Percentiles rank a stretch among this genome's conserved stretches.
These are phyloP conservation scores for Spea bombifrons DNA, from an alignment of 2,113 vertebrate genomes.

Conservation along the genomic window DNA sequence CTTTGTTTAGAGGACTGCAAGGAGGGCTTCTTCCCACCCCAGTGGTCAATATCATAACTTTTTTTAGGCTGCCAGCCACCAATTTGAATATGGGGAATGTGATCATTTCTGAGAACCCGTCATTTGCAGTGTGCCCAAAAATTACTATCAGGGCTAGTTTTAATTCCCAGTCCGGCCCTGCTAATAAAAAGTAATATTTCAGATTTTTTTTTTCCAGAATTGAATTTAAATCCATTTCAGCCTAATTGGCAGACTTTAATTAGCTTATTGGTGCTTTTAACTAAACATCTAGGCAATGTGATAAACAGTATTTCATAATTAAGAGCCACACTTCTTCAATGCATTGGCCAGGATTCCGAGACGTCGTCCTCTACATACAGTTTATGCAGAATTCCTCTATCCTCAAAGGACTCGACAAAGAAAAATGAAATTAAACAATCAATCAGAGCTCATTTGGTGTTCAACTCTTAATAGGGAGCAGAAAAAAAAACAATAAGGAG, in stretches of 20 bases:
- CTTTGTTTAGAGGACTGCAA: too few relatives aligned
- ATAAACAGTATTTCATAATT: conserved; percentile 38
- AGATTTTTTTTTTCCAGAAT: conserved; percentile 3
- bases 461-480: conserved; percentile 55
- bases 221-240: conserved; percentile 38
- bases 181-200: background rate
- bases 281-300: conserved; percentile 37
- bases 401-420: conserved; percentile 8
- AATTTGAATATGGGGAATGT: too few relatives aligned
- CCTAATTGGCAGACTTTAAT: conserved; percentile 38
- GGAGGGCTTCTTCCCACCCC: too few relatives aligned
- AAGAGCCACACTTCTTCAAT: conserved; percentile 17
- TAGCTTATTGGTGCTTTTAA: conserved; percentile 44
- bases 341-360: background rate
- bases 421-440: conserved; percentile 10
- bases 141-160: too few relatives aligned
- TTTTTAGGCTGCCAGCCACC: too few relatives aligned
- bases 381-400: conserved; percentile 14
- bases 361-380: conserved; percentile 9
- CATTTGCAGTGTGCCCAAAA: too few relatives aligned
- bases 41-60: too few relatives aligned
- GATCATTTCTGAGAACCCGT: too few relatives aligned
- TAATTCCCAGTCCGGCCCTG: background rate
- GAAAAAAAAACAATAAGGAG: conserved; percentile 53
- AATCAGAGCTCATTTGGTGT: conserved; percentile 43